Evolutionary conservation across 2,113 vertebrate species (phyloP).

Genomic region (Peromyscus leucopus): DNA sequence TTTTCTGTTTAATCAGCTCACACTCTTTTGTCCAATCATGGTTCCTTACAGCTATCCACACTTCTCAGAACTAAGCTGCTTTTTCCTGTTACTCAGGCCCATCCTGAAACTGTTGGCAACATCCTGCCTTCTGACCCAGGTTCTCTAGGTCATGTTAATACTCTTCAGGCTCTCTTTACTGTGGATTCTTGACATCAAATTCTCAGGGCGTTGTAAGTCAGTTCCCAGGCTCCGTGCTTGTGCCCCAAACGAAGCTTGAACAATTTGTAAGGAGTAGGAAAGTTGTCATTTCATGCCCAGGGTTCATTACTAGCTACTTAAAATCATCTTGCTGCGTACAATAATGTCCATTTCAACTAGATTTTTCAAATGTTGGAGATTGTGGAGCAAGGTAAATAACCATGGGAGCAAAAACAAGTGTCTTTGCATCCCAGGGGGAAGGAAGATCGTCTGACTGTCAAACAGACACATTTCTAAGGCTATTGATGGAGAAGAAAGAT

Average conservation of each 20-base stretch:
- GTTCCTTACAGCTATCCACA: background rate
- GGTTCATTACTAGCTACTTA: constrained; percentile 6
- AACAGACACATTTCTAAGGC: constrained; percentile 6
- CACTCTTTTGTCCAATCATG: no score
- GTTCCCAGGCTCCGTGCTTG: background rate
- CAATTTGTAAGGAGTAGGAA: background rate
- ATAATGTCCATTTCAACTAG: background rate
- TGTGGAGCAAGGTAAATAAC: background rate
- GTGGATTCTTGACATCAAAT: background rate
- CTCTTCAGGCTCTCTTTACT: background rate
- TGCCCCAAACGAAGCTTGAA: background rate
- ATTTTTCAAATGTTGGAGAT: background rate
- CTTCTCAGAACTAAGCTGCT: background rate
- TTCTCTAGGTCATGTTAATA: background rate
- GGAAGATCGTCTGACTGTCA: constrained; percentile 7
- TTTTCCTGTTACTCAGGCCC: background rate
- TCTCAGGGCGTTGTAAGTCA: background rate
- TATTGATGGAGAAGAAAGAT: constrained; percentile 59
- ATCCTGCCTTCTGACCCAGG: no score
- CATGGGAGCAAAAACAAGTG: background rate
- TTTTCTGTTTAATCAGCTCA: background rate
- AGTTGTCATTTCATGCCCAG: background rate
- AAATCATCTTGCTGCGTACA: background rate
- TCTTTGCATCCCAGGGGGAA: background rate
- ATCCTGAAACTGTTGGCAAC: background rate